A percentile compares a stretch with the other conserved stretches of the same genome.
These are phyloP conservation scores for Tetheella fluctuosa DNA, from an alignment of 2,888 invertebrate genomes.

Conservation along the genomic window DNA sequence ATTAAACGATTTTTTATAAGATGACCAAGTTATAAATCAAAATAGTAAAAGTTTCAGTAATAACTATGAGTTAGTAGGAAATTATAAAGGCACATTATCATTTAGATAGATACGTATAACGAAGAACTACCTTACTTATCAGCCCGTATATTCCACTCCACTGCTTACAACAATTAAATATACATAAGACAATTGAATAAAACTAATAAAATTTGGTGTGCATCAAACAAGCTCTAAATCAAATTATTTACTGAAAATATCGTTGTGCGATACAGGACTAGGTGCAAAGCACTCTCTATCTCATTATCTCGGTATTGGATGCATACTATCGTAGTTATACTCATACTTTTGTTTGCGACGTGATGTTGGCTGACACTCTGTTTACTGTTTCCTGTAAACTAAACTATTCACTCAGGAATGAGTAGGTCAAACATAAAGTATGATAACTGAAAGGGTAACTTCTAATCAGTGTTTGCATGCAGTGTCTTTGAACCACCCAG, in stretches of 20 bases:
- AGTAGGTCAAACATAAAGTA: conserved; percentile 57
- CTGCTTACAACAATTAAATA: too few relatives aligned
- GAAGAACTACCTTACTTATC: too few relatives aligned
- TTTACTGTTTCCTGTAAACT: conserved; percentile 22
- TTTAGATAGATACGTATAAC: too few relatives aligned
- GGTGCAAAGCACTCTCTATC: not conserved
- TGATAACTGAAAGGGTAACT: conserved; percentile 46
- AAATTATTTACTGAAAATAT: not conserved
- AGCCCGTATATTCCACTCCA: too few relatives aligned
- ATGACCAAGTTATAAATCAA: too few relatives aligned
- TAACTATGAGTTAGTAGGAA: too few relatives aligned
- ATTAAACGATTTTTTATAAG: too few relatives aligned
- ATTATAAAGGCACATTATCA: too few relatives aligned
- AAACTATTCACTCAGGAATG: conserved; percentile 36
- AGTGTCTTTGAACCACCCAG: not conserved
- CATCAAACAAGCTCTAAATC: not conserved
- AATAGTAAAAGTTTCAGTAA: too few relatives aligned
- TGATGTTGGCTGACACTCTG: conserved; percentile 1
- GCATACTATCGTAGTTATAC: not conserved
- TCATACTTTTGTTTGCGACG: not conserved
- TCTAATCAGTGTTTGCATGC: conserved; percentile 30
- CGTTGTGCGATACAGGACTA: not conserved
- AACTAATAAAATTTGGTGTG: too few relatives aligned
- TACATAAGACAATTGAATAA: too few relatives aligned
- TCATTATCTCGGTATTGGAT: not conserved